These are phyloP conservation scores for Eulemur rufifrons DNA, from an alignment of 2,113 vertebrate genomes.

Conservation along the genomic window DNA sequence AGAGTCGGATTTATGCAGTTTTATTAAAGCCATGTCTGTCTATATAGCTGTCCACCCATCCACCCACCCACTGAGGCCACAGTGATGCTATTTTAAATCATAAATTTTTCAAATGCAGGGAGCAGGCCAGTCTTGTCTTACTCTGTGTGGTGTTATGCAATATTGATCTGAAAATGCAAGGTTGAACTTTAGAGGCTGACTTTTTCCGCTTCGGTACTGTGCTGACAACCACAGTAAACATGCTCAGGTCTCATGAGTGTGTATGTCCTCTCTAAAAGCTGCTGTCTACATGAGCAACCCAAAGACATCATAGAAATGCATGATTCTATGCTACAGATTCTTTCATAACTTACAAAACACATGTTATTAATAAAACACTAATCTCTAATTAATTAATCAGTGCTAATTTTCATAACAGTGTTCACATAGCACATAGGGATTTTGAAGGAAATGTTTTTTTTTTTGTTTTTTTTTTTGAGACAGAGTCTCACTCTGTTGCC, in stretches of 20 bases:
- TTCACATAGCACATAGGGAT: background rate
- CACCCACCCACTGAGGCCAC: background rate
- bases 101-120: background rate
- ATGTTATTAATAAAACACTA: background rate
- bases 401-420: background rate
- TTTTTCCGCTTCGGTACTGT: rapidly evolving
- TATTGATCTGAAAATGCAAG: background rate
- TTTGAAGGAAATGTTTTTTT: background rate
- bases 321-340: background rate
- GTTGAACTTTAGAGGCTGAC: rapidly evolving
- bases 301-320: background rate
- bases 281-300: background rate
- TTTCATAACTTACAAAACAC: background rate
- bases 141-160: background rate
- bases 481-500: too few species aligned
- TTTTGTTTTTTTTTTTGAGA: too few species aligned
- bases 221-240: background rate
- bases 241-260: rapidly evolving
- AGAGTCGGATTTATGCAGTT: background rate
- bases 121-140: background rate
- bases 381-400: background rate
- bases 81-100: background rate
- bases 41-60: background rate
- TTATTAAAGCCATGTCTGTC: background rate
- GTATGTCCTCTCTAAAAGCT: background rate